A percentile compares a stretch with the other conserved stretches of the same genome.
phyloP scores from a whole-genome alignment of 2,797 vertebrate species.

The Acrossocheilus fasciatus region DNA sequence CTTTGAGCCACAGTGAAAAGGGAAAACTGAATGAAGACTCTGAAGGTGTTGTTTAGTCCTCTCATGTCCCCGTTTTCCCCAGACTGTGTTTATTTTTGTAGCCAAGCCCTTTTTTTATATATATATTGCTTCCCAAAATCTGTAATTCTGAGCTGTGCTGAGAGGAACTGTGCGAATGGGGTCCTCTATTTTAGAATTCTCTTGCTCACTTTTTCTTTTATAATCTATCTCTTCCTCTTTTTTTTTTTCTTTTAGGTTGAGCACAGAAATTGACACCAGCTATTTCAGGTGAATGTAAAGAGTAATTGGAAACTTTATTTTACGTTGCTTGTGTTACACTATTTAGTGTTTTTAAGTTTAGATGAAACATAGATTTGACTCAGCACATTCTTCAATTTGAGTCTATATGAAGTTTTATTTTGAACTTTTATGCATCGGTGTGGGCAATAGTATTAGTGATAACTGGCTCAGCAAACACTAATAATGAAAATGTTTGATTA shows the following conservation, averaged over 20 bases:
- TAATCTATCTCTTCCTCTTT: background rate
- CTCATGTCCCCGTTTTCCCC: constrained; percentile 22
- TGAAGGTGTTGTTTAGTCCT: constrained; percentile 15
- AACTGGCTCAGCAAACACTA: background rate
- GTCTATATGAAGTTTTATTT: background rate
- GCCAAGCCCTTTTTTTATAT: background rate
- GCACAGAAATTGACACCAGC: constrained; percentile 51
- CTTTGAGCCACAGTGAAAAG: constrained; percentile 31
- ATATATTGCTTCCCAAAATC: constrained; percentile 43
- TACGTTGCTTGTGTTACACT: background rate
- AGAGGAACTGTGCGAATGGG: background rate
- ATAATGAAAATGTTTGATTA: background rate
- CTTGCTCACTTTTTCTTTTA: constrained; percentile 11
- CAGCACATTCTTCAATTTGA: too few relatives aligned
- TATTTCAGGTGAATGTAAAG: constrained; percentile 11
- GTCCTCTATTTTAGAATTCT: background rate
- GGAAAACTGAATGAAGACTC: constrained; percentile 28
- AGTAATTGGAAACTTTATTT: background rate
- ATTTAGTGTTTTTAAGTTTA: background rate
- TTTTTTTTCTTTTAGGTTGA: constrained; percentile 34
- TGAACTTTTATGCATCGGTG: background rate
- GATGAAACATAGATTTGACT: background rate
- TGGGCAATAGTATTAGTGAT: background rate
- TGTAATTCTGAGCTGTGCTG: background rate
- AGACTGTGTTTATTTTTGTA: constrained; percentile 36